Base-by-base conservation (phyloP, 2,888 invertebrate species). In the Emesis furor region DNA sequence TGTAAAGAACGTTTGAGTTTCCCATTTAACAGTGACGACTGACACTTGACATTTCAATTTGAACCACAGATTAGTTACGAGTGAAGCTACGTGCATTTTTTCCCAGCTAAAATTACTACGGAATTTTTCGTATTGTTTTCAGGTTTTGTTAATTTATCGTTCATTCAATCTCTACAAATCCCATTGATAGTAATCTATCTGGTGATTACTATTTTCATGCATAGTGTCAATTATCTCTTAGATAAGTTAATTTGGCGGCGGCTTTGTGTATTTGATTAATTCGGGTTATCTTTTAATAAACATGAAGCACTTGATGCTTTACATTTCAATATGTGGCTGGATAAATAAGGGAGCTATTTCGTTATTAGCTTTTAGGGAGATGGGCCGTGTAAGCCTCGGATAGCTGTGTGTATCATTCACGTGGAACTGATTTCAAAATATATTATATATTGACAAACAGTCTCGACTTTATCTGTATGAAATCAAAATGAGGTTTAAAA, bases 241-340 rank as follows among this genome's bases (percentile, higher is more conserved):
- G 65, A 65, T 65, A 65, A 65, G 32, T 65, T 65, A 65, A 65
- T 65, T 65, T 65, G 12, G 65, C 65, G 65, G 65, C 65, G 32
- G 65, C 32, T 65, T 65, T 65, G 65, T 65, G 65, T 8, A 14
- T 65, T 59, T 65, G 65, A 65, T 65, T 65, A 65, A 65, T 65
- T 65, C 14, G 12, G 65, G 65, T 65, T 65, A 65, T 65, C 65
- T 65, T 65, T 65, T 65, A 65, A 32, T 65, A 65, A 32, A 62
- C 62, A 62, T 62, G 12, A 62, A 62, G 24, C 62, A 62, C 24
- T 24, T 30, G 24, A 30, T 62, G 12, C 30, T 62, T 62, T 30
- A 10, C 59, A 62, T 24, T 62, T 62, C 62, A 62, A 62, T 62
- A 62, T 62, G 24, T 62, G 4, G 10, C 12, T 62, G 62, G 24